These are phyloP conservation scores for Campylomormyrus numenius DNA, from an alignment of 2,113 vertebrate genomes.

Conservation along the genomic window DNA sequence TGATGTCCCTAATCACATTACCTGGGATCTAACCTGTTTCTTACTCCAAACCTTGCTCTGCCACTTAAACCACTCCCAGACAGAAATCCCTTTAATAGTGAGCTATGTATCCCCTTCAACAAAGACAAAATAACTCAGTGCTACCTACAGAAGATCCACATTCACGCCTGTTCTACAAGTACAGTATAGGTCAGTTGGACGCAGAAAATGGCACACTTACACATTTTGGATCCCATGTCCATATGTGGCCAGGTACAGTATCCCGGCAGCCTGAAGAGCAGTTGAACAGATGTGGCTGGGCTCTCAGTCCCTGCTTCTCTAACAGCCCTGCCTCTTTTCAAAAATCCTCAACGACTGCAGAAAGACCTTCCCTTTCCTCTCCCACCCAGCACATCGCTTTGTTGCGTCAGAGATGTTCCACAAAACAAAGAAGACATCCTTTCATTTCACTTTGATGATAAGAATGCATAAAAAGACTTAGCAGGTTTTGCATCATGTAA, in stretches of 20 bases:
- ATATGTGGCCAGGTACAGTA: not conserved
- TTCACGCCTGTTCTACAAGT: not conserved
- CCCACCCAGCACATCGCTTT: slow-evolving; percentile 27
- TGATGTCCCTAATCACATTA: not conserved
- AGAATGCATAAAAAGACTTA: not conserved
- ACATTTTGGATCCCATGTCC: slow-evolving; percentile 42
- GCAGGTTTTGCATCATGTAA: not conserved
- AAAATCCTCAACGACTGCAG: slow-evolving; percentile 35
- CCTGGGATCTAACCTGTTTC: not conserved
- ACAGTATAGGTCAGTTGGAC: not conserved
- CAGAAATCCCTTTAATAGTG: not conserved
- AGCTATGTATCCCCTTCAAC: not conserved
- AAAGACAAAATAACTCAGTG: not conserved
- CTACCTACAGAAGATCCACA: not conserved
- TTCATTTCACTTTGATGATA: not conserved
- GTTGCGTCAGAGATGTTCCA: slow-evolving; percentile 31
- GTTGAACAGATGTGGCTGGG: not conserved
- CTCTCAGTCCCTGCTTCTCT: not conserved
- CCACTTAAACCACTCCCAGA: not conserved
- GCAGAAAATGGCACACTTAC: slow-evolving; percentile 32
- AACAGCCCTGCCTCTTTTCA: slow-evolving; percentile 17
- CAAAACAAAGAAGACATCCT: slow-evolving; percentile 12
- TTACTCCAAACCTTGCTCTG: not conserved
- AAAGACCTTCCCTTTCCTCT: slow-evolving; percentile 40
- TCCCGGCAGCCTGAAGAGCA: slow-evolving; percentile 15